Base-by-base conservation (phyloP, 2,797 vertebrate genomes). In the Trachops cirrhosus region DNA sequence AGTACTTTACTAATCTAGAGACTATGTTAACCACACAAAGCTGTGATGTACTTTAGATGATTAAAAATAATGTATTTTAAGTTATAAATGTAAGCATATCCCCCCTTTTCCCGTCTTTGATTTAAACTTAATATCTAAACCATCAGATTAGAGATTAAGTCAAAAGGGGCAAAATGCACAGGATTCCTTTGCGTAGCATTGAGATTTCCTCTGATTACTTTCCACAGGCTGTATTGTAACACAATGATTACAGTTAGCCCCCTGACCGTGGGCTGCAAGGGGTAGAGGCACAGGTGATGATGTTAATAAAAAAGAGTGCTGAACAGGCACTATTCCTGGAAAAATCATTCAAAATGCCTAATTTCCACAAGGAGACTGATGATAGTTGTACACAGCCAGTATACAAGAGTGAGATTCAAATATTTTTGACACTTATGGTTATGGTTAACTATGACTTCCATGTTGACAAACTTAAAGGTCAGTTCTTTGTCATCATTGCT, bases 1-100 rank as follows among this genome's bases (percentile, higher is more conserved):
- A 14, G 48, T 10, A 46, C 44, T 90, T 96, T 96, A 96, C 94
- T 97, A 94, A 97, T 94, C 95, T 41, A 93, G 82, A 98, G 89
- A 62, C 18, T 32, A 39, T 21, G 37, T 0, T 84, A 98, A 96
- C 94, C 93, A 93, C 93, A 95, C 91, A 92, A 90, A 92, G 82
- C 75, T 86, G 62, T 84, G 0, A 54, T 46, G 57, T 94, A 78
- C 22, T 1, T 1, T 8, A 77, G 75, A 95, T 93, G 86, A 94
- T 37, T 94, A 77, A 93, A 84, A 93, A 85, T 82, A 50, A 77
- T 0, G 26, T 21, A 54, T 19, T 70, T 62, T 92, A 89, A 54
- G 37, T 70, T 74, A 34, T 34, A 74, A 16, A 54, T 10, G 0
- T 19, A 86, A 88, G 79, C 39, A 85, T 74, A 95, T 19, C 9